Evolutionary conservation across 2,797 vertebrate species (phyloP).

Genomic region (Sandelia bainsii): DNA sequence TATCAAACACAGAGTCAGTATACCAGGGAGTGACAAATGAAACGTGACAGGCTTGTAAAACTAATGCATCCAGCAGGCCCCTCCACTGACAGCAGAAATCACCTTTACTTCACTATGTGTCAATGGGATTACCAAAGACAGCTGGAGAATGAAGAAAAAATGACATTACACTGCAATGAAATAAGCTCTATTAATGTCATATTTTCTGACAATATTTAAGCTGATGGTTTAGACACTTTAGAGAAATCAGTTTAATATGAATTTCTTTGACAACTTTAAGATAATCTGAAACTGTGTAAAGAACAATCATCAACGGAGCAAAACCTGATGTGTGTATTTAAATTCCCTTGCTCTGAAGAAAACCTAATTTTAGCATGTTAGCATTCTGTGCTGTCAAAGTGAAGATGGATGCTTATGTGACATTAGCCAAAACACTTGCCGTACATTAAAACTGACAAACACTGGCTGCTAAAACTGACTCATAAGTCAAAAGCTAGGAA

Average conservation of each 20-base stretch:
- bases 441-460: conserved; percentile 53
- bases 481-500: conserved; percentile 44
- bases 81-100: conserved; percentile 67
- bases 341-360: conserved; percentile 30
- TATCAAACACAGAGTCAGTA: conserved; percentile 28
- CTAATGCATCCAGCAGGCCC: conserved; percentile 74
- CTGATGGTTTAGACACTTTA: conserved; percentile 17
- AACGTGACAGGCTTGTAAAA: conserved; percentile 75
- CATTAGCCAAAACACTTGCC: conserved; percentile 46
- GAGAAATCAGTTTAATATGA: conserved; percentile 34
- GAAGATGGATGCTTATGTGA: conserved; percentile 46
- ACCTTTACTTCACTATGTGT: conserved; percentile 67
- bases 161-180: conserved; percentile 44
- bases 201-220: conserved; percentile 37
- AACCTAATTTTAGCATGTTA: conserved; percentile 38
- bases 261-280: conserved; percentile 34
- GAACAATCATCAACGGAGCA: conserved; percentile 37
- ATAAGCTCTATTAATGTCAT: conserved; percentile 50
- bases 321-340: conserved; percentile 33
- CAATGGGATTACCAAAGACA: conserved; percentile 63
- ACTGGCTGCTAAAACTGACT: conserved; percentile 38
- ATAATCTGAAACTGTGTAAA: conserved; percentile 20
- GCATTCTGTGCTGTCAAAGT: conserved; percentile 36
- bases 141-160: conserved; percentile 66
- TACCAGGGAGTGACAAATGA: conserved; percentile 62